phyloP scores from a whole-genome alignment of 2,888 invertebrate species.

The Tiliacea citrago region DNA sequence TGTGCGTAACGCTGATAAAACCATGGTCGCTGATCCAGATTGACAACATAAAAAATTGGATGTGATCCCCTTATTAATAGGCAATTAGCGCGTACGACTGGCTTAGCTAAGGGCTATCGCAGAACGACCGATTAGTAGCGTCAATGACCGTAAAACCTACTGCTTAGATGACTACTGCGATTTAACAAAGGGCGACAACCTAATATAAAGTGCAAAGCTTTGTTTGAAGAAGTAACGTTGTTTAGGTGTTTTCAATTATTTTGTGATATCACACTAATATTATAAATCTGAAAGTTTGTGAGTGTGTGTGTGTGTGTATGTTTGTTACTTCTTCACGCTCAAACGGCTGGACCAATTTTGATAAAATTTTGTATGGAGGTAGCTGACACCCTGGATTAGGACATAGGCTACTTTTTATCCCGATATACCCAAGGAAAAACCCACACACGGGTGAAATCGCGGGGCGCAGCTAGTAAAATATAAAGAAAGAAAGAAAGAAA shows the following conservation, averaged over 20 bases:
- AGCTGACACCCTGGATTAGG: no score
- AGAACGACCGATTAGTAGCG: constrained; percentile 36
- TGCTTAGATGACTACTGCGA: background rate
- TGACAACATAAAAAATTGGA: constrained; percentile 59
- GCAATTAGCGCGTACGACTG: constrained; percentile 53
- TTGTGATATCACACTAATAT: no score
- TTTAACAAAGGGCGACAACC: background rate
- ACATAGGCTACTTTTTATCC: no score
- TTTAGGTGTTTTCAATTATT: background rate
- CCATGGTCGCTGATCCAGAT: constrained; percentile 39
- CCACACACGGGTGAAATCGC: no score
- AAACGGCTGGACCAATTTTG: no score
- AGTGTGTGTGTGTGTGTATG: no score
- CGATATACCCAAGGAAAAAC: no score
- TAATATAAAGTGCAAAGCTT: background rate
- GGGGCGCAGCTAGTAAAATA: no score
- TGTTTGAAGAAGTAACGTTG: background rate
- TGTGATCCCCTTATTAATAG: constrained; percentile 53
- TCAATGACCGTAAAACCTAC: constrained; percentile 39
- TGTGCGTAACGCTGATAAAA: constrained; percentile 34
- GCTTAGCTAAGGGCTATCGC: constrained; percentile 13
- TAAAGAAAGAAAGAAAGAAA: no score
- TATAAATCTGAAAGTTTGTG: no score
- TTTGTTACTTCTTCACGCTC: no score
- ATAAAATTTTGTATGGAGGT: no score